Percentiles rank a stretch among this genome's conserved stretches.
These are phyloP conservation scores for Heterocephalus glaber DNA, from an alignment of 2,113 vertebrate species.

Conservation along the genomic window DNA sequence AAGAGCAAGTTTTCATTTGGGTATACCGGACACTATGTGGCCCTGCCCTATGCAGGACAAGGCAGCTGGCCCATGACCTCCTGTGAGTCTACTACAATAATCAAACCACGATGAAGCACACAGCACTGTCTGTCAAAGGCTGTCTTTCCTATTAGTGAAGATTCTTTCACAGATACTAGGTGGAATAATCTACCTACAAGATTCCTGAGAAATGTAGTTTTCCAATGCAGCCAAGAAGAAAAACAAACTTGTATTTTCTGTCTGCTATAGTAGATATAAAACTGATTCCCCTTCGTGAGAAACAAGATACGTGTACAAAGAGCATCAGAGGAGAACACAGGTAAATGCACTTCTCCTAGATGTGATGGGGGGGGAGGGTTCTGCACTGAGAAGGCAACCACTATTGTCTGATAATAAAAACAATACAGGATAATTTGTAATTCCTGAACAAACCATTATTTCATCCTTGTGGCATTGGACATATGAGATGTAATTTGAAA, in stretches of 20 bases:
- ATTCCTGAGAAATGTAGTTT: not conserved
- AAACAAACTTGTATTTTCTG: not conserved
- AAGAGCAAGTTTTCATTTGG: not conserved
- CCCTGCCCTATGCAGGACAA: not conserved
- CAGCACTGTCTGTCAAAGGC: not conserved
- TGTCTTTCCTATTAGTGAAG: not conserved
- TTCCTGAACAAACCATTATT: not conserved
- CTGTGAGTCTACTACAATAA: too few relatives aligned
- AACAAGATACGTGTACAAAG: not conserved
- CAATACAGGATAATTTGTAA: not conserved
- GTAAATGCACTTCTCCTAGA: not conserved
- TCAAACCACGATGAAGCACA: not conserved
- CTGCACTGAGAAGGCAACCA: not conserved
- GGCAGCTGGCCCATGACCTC: not conserved
- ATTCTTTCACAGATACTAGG: not conserved
- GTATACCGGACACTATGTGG: not conserved
- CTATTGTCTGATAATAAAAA: not conserved
- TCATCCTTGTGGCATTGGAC: not conserved
- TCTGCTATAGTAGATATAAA: too few relatives aligned
- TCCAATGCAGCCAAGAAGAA: not conserved
- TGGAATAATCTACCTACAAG: not conserved
- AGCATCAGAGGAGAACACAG: not conserved
- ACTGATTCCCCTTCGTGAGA: not conserved
- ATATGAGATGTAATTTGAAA: not conserved
- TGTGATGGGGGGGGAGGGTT: not conserved